Evolutionary conservation across 2,888 invertebrate genomes (phyloP).

Genomic region (Apamea sordens): DNA sequence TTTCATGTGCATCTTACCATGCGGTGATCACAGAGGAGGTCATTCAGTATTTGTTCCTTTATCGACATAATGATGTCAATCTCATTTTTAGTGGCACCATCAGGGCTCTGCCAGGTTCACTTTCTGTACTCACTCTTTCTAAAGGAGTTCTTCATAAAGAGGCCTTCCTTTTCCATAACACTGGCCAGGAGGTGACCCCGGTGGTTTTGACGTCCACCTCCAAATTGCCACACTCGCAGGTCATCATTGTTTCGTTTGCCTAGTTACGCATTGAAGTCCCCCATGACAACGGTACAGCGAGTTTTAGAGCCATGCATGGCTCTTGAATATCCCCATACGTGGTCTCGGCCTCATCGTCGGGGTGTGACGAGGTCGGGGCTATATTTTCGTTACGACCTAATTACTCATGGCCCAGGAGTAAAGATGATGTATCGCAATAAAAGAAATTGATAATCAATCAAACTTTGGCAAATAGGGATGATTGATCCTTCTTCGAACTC

Average conservation of each 20-base stretch:
- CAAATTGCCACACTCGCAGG: background rate
- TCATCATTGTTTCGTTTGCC: background rate
- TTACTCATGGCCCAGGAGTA: conserved; percentile 9
- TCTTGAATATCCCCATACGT: background rate
- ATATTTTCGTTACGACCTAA: conserved; percentile 15
- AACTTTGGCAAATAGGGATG: conserved; percentile 47
- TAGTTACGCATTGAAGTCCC: background rate
- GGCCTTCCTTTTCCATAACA: background rate
- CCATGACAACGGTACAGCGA: background rate
- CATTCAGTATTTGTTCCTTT: background rate
- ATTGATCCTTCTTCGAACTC: conserved; percentile 51
- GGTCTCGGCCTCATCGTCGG: background rate
- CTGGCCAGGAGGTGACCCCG: background rate
- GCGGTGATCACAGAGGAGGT: background rate
- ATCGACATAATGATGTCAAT: background rate
- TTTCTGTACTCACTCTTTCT: background rate
- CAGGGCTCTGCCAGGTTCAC: background rate
- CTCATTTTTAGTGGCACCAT: background rate
- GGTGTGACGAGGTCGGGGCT: background rate
- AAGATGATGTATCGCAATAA: conserved; percentile 49
- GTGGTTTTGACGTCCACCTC: background rate
- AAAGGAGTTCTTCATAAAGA: background rate
- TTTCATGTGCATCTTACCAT: background rate
- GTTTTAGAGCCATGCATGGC: background rate
- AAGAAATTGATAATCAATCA: conserved; percentile 55